A percentile compares a stretch with the other conserved stretches of the same genome.
These are phyloP conservation scores for Neoniphon sammara DNA, from an alignment of 2,797 vertebrate genomes.

Conservation along the genomic window DNA sequence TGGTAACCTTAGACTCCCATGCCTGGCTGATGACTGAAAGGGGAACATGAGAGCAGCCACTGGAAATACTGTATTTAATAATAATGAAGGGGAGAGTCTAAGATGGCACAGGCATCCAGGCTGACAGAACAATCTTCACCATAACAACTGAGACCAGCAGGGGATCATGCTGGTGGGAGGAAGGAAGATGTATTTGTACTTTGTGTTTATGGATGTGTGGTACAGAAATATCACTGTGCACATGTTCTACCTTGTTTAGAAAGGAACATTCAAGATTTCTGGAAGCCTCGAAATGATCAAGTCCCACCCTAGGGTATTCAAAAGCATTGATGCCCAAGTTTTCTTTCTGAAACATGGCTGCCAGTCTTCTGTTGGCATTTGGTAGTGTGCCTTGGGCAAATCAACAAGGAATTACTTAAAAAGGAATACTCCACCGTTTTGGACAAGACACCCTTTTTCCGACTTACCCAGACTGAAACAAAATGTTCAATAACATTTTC, in stretches of 20 bases:
- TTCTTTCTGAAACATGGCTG: background rate
- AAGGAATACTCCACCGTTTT: too few relatives aligned
- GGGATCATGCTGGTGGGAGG: background rate
- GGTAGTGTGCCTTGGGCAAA: background rate
- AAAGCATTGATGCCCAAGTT: too few relatives aligned
- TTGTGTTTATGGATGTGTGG: background rate
- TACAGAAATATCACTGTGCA: background rate
- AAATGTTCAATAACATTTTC: too few relatives aligned
- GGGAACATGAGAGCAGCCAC: constrained; percentile 67
- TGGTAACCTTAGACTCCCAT: constrained; percentile 66
- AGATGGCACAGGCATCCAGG: constrained; percentile 30
- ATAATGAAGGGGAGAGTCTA: constrained; percentile 74
- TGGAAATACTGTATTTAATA: constrained; percentile 73
- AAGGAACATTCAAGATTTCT: background rate
- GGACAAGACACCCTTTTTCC: too few relatives aligned
- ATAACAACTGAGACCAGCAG: background rate
- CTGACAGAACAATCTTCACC: constrained; percentile 12
- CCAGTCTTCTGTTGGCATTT: background rate
- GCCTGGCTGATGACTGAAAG: constrained; percentile 68
- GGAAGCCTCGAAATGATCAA: too few relatives aligned
- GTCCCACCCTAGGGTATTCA: too few relatives aligned
- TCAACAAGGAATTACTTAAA: background rate
- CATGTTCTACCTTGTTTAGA: background rate
- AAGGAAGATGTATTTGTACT: background rate
- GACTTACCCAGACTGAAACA: too few relatives aligned